Evolutionary conservation across 2,888 invertebrate genomes (phyloP).

Genomic region (Mamestra brassicae): DNA sequence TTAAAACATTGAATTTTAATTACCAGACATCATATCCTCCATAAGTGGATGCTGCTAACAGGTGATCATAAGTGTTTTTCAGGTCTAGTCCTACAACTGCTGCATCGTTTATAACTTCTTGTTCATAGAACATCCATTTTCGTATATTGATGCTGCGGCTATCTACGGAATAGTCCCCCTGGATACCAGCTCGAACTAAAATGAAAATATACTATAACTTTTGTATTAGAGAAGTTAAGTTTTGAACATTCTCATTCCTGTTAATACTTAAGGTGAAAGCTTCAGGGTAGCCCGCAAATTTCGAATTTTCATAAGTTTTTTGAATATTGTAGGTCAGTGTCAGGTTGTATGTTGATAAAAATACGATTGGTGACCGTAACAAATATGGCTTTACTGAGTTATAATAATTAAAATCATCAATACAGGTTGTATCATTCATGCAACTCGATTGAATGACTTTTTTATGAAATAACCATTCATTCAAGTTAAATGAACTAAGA

Average conservation of each 20-base stretch:
- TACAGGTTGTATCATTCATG: too few species aligned
- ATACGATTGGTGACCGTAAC: too few species aligned
- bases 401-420: too few species aligned
- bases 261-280: background rate
- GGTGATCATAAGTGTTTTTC: conserved; percentile 96
- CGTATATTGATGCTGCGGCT: conserved; percentile 93
- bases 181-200: conserved; percentile 93
- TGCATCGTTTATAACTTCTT: conserved; percentile 94
- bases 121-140: conserved; percentile 96
- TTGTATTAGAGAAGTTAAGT: background rate
- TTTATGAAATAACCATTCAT: too few species aligned
- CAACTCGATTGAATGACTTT: too few species aligned
- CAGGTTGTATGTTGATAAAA: too few species aligned
- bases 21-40: conserved; percentile 93
- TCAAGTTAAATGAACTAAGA: too few species aligned
- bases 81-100: conserved; percentile 94
- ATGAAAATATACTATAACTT: background rate
- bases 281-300: too few species aligned
- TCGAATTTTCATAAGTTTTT: too few species aligned
- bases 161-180: conserved; percentile 88
- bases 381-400: too few species aligned
- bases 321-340: too few species aligned
- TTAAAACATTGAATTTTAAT: conserved; percentile 30
- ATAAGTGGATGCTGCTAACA: conserved; percentile 94
- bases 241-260: background rate